A percentile compares a stretch with the other conserved stretches of the same genome.
Conservation (phyloP, 1,140 invertebrate genomes). For the Galendromus occidentalis region DNA sequence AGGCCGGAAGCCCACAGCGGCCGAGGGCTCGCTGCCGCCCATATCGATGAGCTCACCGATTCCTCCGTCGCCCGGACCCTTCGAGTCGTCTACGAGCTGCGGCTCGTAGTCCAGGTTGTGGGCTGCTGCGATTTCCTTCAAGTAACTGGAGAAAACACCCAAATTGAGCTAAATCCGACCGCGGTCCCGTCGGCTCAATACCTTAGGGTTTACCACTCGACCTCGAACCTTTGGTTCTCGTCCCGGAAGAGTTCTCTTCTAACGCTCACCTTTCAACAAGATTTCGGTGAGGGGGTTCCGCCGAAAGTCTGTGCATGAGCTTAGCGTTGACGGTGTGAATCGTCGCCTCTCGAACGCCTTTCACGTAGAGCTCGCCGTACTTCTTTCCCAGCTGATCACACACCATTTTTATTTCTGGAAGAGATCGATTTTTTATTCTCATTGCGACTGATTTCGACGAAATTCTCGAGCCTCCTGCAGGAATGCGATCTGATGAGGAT, state of each 20-base stretch:
- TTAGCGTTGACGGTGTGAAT: conserved; percentile 75
- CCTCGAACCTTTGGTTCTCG: neutral
- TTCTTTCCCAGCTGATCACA: conserved; percentile 70
- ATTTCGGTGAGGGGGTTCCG: conserved; percentile 86
- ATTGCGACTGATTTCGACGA: too few relatives aligned
- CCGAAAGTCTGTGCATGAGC: conserved; percentile 80
- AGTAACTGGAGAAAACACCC: conserved; percentile 11
- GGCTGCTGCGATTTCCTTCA: neutral
- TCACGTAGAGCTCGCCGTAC: conserved; percentile 81
- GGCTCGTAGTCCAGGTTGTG: conserved; percentile 4
- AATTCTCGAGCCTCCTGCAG: too few relatives aligned
- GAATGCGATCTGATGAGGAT: too few relatives aligned
- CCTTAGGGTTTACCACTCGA: neutral
- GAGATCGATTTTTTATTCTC: neutral
- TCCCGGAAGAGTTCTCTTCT: too few relatives aligned
- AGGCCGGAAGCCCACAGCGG: neutral
- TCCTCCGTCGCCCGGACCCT: neutral
- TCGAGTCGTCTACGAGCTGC: neutral
- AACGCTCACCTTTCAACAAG: conserved; percentile 84
- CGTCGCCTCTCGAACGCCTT: conserved; percentile 54
- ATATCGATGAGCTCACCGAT: neutral
- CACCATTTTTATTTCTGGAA: conserved; percentile 73
- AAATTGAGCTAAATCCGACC: neutral
- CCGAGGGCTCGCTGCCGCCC: neutral
- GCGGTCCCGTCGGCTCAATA: too few relatives aligned